Base-by-base conservation (phyloP, 1,140 invertebrate species). In the Drosophila lini region DNA sequence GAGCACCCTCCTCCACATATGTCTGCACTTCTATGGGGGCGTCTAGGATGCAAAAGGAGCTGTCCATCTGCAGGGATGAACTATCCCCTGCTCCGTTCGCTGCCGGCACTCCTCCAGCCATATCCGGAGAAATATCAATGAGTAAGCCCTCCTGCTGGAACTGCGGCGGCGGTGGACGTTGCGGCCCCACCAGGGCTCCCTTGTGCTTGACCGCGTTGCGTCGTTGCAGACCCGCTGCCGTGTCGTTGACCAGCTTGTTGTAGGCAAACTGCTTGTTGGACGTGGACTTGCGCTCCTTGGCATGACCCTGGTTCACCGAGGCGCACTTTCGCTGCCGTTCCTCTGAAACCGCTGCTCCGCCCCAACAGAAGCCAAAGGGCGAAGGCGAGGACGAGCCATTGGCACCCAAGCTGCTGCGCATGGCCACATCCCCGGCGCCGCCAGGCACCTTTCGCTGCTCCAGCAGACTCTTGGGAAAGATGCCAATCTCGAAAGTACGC, bases 401-500 rank as follows among this genome's bases (percentile, higher is more conserved):
- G 3, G 31, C 48, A 16, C 40, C 25, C 13, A 61, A 38, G 45
- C 53, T 82, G 65, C 28, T 71, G 0, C 89, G 74, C 75, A 88
- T 59, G 2, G 47, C 65, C 22, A 91, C 81, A 48, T 92, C 91
- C 7, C 80, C 81, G n/a, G 34, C 60, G 6, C 52, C 56, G 50
- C 62, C 34, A 15, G 32, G 13, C 32, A 52, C 56, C 53, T 85
- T 75, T 0, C 74, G 81, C 55, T 91, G 89, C 15, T 91, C 90
- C 25, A 92, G 61, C 32, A 91, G 25, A 5, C 25, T 61, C n/a
- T 82, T 68, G 0, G 96, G 96, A 92, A 97, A 96, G 19, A 95
- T 90, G 6, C 97, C 98, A 53, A 99, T 95, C 78, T 98, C 95
- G 83, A 96, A 96, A 1, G 97, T 98, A 57, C 97, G 93, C 92